phyloP scores from a whole-genome alignment of 2,113 vertebrate species.

The Platanista minor region DNA sequence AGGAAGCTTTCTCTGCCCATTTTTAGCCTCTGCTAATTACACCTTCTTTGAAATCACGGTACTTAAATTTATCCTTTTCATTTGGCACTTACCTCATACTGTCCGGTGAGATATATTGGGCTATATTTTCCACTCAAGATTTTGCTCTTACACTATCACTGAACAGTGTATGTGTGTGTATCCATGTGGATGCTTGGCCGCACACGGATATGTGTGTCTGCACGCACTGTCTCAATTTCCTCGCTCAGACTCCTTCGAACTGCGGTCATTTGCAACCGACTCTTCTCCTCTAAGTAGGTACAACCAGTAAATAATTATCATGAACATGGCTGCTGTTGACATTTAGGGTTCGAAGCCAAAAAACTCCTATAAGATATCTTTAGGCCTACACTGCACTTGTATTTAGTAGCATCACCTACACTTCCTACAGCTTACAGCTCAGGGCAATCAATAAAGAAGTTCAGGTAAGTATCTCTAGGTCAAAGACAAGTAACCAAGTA shows the following conservation, averaged over 20 bases:
- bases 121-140: not conserved
- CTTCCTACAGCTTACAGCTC: not conserved
- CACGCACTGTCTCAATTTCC: not conserved
- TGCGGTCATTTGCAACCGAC: not conserved
- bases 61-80: not conserved
- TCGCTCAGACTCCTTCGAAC: not conserved
- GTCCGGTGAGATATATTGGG: not conserved
- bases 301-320: not conserved
- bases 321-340: not conserved
- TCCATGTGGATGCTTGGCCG: not conserved
- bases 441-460: not conserved
- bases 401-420: not conserved
- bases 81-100: not conserved
- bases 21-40: not conserved
- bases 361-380: not conserved
- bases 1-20: not conserved
- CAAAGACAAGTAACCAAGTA: not conserved
- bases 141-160: not conserved
- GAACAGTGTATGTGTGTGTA: not conserved
- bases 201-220: not conserved
- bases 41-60: slow-evolving; percentile 24
- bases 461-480: not conserved
- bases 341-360: not conserved
- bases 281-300: not conserved
- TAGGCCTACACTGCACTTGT: not conserved